Conservation (phyloP, 2,888 invertebrate genomes). For the Phalera bucephala region DNA sequence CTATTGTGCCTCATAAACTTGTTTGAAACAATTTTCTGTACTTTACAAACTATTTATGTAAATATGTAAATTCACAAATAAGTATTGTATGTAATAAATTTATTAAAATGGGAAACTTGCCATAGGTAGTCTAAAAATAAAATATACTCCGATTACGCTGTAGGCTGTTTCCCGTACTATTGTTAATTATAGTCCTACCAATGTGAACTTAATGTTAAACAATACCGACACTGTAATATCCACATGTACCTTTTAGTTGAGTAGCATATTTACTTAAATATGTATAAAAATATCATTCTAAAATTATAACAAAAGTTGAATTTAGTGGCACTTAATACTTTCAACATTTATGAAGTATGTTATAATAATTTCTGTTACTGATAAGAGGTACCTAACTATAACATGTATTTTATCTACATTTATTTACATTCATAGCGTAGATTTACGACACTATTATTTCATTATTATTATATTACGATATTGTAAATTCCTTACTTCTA, state of each 20-base stretch:
- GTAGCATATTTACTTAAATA: constrained; percentile 40
- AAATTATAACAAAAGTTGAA: constrained; percentile 17
- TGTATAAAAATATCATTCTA: constrained; percentile 20
- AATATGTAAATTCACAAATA: constrained; percentile 48
- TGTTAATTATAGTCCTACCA: constrained; percentile 15
- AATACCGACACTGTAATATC: constrained; percentile 18
- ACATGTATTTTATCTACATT: constrained; percentile 36
- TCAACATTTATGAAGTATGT: constrained; percentile 32
- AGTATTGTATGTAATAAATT: constrained; percentile 34
- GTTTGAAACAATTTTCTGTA: constrained; percentile 3
- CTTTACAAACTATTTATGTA: constrained; percentile 34
- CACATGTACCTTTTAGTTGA: constrained; percentile 26
- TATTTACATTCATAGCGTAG: constrained; percentile 30
- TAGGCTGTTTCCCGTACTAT: constrained; percentile 13
- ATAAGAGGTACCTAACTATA: constrained; percentile 29
- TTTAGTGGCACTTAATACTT: constrained; percentile 19
- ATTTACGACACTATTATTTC: constrained; percentile 34
- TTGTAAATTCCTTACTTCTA: constrained; percentile 27
- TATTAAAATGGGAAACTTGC: constrained; percentile 22
- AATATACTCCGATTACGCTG: too few species aligned
- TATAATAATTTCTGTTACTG: constrained; percentile 36
- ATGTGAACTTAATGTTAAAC: constrained; percentile 13
- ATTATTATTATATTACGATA: constrained; percentile 13
- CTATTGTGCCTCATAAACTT: constrained; percentile 7
- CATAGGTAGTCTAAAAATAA: too few species aligned